These are phyloP conservation scores for Drosophila meridiana DNA, from an alignment of 2,888 invertebrate genomes.

Conservation along the genomic window DNA sequence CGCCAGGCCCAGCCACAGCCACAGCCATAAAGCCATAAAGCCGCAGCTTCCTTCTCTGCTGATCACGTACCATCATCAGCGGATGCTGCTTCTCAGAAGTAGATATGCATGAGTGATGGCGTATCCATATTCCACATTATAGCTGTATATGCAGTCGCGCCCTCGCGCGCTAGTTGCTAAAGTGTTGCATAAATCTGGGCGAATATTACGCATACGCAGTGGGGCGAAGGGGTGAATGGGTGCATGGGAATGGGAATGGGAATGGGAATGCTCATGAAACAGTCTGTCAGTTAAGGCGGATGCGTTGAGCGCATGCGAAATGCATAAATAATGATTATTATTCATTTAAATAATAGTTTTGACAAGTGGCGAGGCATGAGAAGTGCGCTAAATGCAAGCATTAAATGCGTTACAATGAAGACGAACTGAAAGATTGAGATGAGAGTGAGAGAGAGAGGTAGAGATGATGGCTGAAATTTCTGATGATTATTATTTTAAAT, in stretches of 20 bases:
- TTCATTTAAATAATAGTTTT: conserved; percentile 50
- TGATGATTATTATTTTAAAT: not conserved
- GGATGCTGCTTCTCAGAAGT: conserved; percentile 23
- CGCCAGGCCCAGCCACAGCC: conserved; percentile 5
- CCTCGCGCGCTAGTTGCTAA: not conserved
- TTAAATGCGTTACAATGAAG: conserved; percentile 31
- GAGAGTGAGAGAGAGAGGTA: no score
- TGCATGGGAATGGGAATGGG: not conserved
- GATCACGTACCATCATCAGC: conserved; percentile 45
- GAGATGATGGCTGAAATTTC: not conserved
- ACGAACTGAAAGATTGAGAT: not conserved
- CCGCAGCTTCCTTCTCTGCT: conserved; percentile 3
- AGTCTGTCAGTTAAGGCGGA: conserved; percentile 39
- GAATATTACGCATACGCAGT: conserved; percentile 60
- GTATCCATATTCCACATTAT: conserved; percentile 50
- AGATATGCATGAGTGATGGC: conserved; percentile 53
- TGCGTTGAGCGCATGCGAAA: conserved; percentile 23
- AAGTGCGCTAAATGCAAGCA: conserved; percentile 1
- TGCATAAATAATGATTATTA: conserved; percentile 54
- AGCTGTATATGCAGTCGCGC: conserved; percentile 11
- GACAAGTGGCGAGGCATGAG: conserved; percentile 18
- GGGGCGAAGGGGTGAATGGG: not conserved
- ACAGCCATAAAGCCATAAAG: conserved; percentile 1
- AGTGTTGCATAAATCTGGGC: conserved; percentile 63
- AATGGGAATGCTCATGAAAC: conserved; percentile 33